Base-by-base conservation (phyloP, 2,113 vertebrate genomes). In the Pandion haliaetus region DNA sequence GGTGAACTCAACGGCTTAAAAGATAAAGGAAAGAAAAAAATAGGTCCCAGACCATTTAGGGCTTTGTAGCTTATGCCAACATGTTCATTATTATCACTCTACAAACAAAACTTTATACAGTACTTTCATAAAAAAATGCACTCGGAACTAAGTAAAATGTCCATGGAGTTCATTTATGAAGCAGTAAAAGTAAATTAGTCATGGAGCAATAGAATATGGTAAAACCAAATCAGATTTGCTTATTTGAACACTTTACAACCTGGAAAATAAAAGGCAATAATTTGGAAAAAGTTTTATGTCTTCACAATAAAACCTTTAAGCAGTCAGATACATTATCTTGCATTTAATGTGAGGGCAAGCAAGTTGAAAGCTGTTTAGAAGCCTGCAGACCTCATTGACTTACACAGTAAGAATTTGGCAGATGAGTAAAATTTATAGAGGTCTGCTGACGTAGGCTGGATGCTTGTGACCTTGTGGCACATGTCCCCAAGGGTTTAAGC, bases 151-250 rank as follows among this genome's bases (percentile, higher is more conserved):
- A 65, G 91, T 90, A 86, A 97, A 96, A 96, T 38, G 85, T 93
- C 50, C 86, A 92, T 47, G 29, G 95, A 96, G 93, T 96, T 98
- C 94, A 90, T 95, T 97, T 97, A 86, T 90, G 83, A 97, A 88
- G 72, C 69, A 83, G 90, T 98, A 96, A 98, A 98, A 97, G 31
- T 93, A 86, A 96, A 92, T 97, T 96, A 97, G 79, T 97, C 74
- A 96, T 85, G 44, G 92, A 96, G 86, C 92, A 95, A 91, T 80
- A 79, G 69, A 93, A 91, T 78, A 87, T 78, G 63, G 82, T 81
- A 88, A 97, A 97, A 97, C 90, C 61, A 96, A 84, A 79, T 92
- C 71, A 88, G 74, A 92, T 91, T 97, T 96, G 59, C 59, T 95
- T 96, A 96, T 88, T 91, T 86, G 90, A 96, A 88, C 73, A 69